Conservation (phyloP, 2,888 invertebrate species). For the Ctena decussata region DNA sequence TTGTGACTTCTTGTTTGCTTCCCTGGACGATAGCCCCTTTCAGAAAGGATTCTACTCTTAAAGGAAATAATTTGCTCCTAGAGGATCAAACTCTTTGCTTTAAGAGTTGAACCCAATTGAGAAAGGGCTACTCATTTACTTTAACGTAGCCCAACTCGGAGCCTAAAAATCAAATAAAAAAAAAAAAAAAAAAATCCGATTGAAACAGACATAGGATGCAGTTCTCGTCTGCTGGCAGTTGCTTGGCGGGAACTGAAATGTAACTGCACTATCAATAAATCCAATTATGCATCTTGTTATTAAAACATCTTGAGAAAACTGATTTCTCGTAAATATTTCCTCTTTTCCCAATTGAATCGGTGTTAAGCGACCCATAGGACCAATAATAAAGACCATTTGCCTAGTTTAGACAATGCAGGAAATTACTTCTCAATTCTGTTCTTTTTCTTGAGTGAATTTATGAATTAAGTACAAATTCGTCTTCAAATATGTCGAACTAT, state of each 20-base stretch:
- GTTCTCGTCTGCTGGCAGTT: too few species aligned
- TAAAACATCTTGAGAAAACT: not conserved
- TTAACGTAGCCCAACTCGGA: too few species aligned
- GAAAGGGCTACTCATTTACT: too few species aligned
- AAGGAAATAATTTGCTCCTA: too few species aligned
- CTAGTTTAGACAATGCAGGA: conserved; percentile 58
- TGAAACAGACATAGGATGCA: too few species aligned
- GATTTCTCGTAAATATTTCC: conserved; percentile 22
- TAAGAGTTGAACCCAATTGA: too few species aligned
- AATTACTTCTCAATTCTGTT: conserved; percentile 54
- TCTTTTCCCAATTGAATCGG: conserved; percentile 53
- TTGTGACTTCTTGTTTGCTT: too few species aligned
- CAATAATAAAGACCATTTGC: conserved; percentile 59
- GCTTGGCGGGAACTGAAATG: not conserved
- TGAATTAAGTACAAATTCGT: conserved; percentile 30
- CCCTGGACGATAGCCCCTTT: too few species aligned
- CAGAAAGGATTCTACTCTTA: too few species aligned
- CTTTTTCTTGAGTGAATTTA: conserved; percentile 48
- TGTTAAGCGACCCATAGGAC: conserved; percentile 49
- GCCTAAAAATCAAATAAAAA: too few species aligned
- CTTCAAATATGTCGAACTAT: not conserved
- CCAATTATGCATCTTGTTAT: conserved; percentile 7
- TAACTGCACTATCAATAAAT: not conserved
- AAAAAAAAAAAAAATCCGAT: too few species aligned
- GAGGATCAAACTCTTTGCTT: too few species aligned